A percentile compares a stretch with the other conserved stretches of the same genome.
Evolutionary conservation across 2,113 vertebrate species (phyloP).

Genomic region (Felis chaus): DNA sequence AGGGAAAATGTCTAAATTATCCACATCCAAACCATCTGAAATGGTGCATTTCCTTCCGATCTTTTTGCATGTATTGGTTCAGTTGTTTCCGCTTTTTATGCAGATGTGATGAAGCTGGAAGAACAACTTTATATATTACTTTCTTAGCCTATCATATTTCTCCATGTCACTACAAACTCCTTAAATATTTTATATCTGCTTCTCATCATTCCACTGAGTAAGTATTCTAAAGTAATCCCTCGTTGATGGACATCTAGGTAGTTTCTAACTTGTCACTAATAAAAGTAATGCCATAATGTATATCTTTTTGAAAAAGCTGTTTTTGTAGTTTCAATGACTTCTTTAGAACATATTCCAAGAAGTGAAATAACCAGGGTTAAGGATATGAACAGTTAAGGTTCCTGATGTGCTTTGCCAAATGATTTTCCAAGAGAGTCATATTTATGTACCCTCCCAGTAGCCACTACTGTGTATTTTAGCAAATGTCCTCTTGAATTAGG

Average conservation of each 20-base stretch:
- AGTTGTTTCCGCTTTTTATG: neutral
- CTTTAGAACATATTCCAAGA: neutral
- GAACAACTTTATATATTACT: neutral
- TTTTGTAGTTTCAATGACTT: neutral
- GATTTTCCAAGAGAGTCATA: neutral
- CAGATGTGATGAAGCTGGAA: neutral
- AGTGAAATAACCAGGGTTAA: neutral
- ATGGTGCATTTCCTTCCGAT: neutral
- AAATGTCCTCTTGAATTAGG: neutral
- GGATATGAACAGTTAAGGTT: neutral
- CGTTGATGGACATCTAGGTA: neutral
- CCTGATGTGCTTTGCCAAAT: neutral
- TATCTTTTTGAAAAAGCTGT: constrained; percentile 6
- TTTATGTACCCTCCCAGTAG: neutral
- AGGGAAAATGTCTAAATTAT: neutral
- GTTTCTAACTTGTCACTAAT: neutral
- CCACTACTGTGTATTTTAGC: neutral
- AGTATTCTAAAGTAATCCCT: neutral
- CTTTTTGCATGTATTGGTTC: neutral
- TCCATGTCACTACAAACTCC: neutral
- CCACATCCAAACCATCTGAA: neutral
- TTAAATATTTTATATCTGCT: neutral
- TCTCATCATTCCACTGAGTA: neutral
- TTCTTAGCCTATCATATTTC: neutral
- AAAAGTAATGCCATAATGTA: neutral